phyloP scores from a whole-genome alignment of 2,113 vertebrate species.

The Xenopus borealis region DNA sequence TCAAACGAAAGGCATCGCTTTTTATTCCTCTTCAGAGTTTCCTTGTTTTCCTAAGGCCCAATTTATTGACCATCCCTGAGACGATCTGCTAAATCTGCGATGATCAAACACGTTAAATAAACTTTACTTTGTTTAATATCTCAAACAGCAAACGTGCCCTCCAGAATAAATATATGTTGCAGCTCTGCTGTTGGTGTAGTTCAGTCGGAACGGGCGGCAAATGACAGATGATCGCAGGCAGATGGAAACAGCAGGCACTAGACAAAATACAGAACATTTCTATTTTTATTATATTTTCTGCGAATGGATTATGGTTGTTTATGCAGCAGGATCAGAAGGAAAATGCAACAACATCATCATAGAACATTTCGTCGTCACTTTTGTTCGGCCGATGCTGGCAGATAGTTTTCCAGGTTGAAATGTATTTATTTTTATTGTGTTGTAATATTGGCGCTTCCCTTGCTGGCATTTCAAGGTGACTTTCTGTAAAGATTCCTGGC shows the following conservation, averaged over 20 bases:
- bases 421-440: too few species aligned
- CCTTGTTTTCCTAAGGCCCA: conserved; percentile 45
- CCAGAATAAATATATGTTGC: conserved; percentile 51
- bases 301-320: background rate
- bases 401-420: too few species aligned
- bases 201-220: background rate
- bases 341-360: background rate
- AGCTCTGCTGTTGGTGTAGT: background rate
- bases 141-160: conserved; percentile 52
- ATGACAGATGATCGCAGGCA: background rate
- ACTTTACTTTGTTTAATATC: conserved; percentile 58
- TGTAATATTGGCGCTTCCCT: too few species aligned
- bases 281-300: background rate
- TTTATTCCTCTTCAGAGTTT: conserved; percentile 34
- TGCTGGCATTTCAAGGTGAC: too few species aligned
- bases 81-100: conserved; percentile 50
- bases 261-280: background rate
- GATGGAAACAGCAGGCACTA: background rate
- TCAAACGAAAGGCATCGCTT: conserved; percentile 31
- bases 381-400: too few species aligned
- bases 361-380: too few species aligned
- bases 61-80: conserved; percentile 48
- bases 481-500: too few species aligned
- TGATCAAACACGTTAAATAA: conserved; percentile 57
- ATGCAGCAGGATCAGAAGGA: background rate